Base-by-base conservation (phyloP, 2,113 vertebrate species). In the Donacobius atricapilla region DNA sequence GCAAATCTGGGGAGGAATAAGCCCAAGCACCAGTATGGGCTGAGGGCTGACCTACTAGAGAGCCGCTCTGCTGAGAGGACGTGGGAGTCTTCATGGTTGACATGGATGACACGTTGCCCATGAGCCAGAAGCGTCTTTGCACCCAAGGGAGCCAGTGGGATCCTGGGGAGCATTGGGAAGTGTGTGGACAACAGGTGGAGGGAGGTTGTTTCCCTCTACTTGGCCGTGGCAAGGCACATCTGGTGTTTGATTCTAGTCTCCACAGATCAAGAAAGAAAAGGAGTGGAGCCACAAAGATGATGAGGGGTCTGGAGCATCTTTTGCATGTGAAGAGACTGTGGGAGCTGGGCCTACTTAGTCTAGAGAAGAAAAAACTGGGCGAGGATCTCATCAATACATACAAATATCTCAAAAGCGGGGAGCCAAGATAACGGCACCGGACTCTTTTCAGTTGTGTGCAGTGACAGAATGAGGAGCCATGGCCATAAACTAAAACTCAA, bases 361-460 rank as follows among this genome's bases (percentile, higher is more conserved):
- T 11, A 16, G 15, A 66, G 76, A 11, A 47, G 9, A 61, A n/a
- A 50, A 65, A 22, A 42, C 8, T 50, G 22, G 44, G 27, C 0
- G 0, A 40, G 28, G 28, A 58, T 51, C 5, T 58, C 60, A 20
- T 21, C 37, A 37, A 44, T 4, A 16, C 22, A 44, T 18, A 44
- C 23, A 58, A 66, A 51, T 45, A n/a, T 21, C 44, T 66, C 23
- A 51, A 33, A 73, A 9, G 15, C 0, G 1, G 10, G 18, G 3
- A 4, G 4, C 14, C 30, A 61, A 54, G 14, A 35, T 0, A 0
- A 19, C 2, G 14, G n/a, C 61, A 10, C 30, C 63, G 61, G 63
- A 15, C 13, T 54, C 14, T 33, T 51, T 40, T 9, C 63, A 27
- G 20, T 10, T 25, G 7, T 54, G 16, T 30, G 40, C 35, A 61